Conservation (phyloP, 1,140 invertebrate genomes). For the Bombus vancouverensis region DNA sequence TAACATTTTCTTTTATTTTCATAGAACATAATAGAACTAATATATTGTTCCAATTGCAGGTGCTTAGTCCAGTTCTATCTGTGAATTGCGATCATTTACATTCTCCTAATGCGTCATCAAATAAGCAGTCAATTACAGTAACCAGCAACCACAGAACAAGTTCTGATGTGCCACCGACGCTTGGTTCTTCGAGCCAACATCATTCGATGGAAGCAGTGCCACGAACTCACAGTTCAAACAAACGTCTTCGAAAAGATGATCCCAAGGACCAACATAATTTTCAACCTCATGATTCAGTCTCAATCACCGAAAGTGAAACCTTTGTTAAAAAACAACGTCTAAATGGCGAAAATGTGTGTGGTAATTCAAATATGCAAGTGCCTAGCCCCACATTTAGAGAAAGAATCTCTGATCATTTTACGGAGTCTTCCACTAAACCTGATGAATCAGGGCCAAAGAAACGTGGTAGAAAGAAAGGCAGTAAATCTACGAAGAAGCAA, state of each 20-base stretch:
- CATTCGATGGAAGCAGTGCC: constrained; percentile 82
- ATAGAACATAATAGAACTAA: not conserved
- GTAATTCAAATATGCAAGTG: constrained; percentile 80
- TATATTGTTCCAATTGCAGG: constrained; percentile 61
- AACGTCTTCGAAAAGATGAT: constrained; percentile 85
- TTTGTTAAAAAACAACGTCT: constrained; percentile 75
- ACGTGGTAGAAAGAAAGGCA: constrained; percentile 88
- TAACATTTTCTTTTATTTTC: not conserved
- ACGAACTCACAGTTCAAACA: constrained; percentile 85
- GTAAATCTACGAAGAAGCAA: constrained; percentile 84
- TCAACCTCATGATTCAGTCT: constrained; percentile 36
- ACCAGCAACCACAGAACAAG: constrained; percentile 75
- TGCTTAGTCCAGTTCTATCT: constrained; percentile 78
- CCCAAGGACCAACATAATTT: constrained; percentile 47
- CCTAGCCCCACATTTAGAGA: constrained; percentile 77
- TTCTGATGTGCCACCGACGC: constrained; percentile 65
- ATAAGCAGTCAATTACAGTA: constrained; percentile 69
- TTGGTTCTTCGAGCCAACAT: constrained; percentile 74
- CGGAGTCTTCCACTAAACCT: constrained; percentile 66
- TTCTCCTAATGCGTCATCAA: constrained; percentile 77
- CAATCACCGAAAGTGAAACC: constrained; percentile 63
- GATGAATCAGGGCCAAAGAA: constrained; percentile 83
- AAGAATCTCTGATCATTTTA: constrained; percentile 61
- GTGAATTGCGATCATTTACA: constrained; percentile 78
- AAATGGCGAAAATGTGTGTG: constrained; percentile 78